Conservation (phyloP, 2,113 vertebrate species). For the Calonectris borealis region DNA sequence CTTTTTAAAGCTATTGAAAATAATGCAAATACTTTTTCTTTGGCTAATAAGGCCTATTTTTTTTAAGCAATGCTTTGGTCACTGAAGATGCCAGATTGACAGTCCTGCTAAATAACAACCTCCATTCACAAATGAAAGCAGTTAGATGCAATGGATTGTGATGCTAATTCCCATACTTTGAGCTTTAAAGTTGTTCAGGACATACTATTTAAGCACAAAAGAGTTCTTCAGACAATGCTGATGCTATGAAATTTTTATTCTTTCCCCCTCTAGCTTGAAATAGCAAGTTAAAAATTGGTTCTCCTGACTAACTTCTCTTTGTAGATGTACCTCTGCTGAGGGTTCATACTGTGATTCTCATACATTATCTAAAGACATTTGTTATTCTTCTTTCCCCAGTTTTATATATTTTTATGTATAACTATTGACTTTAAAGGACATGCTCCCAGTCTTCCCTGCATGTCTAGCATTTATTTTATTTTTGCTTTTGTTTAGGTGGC, state of each 20-base stretch:
- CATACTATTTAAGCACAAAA: conserved; percentile 15
- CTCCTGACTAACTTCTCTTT: not conserved
- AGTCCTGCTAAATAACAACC: not conserved
- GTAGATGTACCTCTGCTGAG: not conserved
- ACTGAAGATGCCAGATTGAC: not conserved
- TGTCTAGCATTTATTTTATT: conserved; percentile 7
- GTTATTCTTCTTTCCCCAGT: not conserved
- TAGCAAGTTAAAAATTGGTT: not conserved
- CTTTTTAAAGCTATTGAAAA: not conserved
- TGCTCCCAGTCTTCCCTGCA: not conserved
- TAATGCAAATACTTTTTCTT: not conserved
- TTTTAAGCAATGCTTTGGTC: not conserved
- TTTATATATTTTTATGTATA: conserved; percentile 30
- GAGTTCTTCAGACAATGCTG: not conserved
- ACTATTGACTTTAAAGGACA: conserved; percentile 31
- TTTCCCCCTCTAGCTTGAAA: not conserved
- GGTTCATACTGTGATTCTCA: conserved; percentile 36
- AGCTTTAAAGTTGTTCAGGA: not conserved
- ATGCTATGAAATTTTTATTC: conserved; percentile 25
- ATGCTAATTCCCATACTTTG: not conserved
- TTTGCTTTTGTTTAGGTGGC: not conserved
- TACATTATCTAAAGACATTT: conserved; percentile 33
- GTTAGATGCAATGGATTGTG: not conserved
- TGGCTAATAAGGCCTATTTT: not conserved
- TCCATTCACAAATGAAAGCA: not conserved